These are phyloP conservation scores for Vireo altiloquus DNA, from an alignment of 2,113 vertebrate species.

Conservation along the genomic window DNA sequence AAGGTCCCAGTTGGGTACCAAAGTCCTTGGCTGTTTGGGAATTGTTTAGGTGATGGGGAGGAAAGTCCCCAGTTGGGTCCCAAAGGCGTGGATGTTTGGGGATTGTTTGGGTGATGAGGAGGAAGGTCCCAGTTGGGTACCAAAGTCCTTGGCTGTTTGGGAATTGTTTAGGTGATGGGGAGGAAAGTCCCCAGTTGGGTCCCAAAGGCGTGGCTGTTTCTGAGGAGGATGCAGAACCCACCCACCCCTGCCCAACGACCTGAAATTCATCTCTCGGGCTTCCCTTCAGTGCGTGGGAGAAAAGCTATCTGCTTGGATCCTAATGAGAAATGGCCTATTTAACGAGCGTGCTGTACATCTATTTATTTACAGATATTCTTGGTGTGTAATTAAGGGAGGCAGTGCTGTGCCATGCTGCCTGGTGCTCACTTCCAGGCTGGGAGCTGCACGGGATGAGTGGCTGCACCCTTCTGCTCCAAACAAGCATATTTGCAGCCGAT, in stretches of 20 bases:
- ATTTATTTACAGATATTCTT: neutral
- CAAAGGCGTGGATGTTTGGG: neutral
- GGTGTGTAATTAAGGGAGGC: neutral
- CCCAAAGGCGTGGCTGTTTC: neutral
- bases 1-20: neutral
- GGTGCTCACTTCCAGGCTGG: neutral
- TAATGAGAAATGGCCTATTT: neutral
- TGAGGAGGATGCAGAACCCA: neutral
- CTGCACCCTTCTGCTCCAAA: neutral
- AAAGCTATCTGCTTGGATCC: neutral
- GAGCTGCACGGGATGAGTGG: neutral
- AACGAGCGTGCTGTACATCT: neutral
- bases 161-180: neutral
- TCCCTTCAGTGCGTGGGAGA: neutral
- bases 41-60: neutral
- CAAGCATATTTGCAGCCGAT: constrained; percentile 1
- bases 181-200: neutral
- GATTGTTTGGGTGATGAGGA: no score
- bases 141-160: neutral
- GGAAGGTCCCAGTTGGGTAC: neutral
- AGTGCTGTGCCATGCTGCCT: neutral
- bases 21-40: neutral
- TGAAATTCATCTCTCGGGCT: neutral
- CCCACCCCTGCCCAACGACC: accelerated
- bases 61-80: neutral